phyloP scores from a whole-genome alignment of 2,797 vertebrate species.

The Helostoma temminkii region DNA sequence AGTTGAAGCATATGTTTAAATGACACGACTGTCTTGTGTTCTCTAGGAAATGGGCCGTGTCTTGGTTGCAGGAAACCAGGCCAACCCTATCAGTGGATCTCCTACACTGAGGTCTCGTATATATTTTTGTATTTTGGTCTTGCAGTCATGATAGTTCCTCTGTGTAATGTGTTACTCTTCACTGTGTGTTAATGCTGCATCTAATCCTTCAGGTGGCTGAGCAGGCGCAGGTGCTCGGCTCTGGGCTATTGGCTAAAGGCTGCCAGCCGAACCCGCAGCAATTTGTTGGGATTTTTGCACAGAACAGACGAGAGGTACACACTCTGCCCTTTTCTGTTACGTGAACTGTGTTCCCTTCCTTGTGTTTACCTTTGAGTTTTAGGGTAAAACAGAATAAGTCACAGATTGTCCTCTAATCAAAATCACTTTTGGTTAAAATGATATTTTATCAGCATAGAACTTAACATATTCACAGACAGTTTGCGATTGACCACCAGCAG shows the following conservation, averaged over 20 bases:
- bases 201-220: constrained; percentile 79
- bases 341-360: neutral
- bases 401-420: neutral
- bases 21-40: neutral
- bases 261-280: constrained; percentile 82
- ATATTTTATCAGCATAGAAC: neutral
- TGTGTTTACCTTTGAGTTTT: neutral
- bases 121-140: neutral
- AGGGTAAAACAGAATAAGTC: neutral
- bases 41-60: constrained; percentile 80
- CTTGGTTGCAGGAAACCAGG: constrained; percentile 84
- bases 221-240: constrained; percentile 83
- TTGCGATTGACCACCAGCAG: neutral
- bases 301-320: constrained; percentile 86
- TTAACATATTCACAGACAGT: neutral
- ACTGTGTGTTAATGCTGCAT: constrained; percentile 22
- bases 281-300: constrained; percentile 85
- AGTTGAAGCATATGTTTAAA: neutral
- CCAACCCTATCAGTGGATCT: constrained; percentile 87
- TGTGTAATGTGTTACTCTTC: constrained; percentile 1
- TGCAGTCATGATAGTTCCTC: neutral
- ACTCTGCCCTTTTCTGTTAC: neutral
- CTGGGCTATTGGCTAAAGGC: constrained; percentile 84
- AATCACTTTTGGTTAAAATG: neutral
- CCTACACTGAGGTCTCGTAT: constrained; percentile 82